These are phyloP conservation scores for Apodemia duryi DNA, from an alignment of 2,888 invertebrate species.

Conservation along the genomic window DNA sequence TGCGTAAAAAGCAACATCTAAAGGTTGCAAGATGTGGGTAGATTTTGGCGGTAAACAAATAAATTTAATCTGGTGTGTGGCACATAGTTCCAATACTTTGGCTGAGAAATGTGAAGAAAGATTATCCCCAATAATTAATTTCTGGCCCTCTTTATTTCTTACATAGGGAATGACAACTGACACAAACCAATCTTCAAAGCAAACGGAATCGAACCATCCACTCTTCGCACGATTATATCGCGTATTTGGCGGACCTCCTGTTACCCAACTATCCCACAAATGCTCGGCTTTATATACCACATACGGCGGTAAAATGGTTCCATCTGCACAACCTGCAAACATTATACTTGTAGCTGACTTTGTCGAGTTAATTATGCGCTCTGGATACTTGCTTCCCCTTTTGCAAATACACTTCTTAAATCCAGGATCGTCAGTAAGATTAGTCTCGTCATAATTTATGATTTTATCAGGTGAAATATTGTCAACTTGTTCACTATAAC, in stretches of 20 bases:
- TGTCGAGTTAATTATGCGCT: background rate
- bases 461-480: conserved; percentile 23
- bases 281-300: too few relatives aligned
- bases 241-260: conserved; percentile 27
- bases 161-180: conserved; percentile 27
- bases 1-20: conserved; percentile 32
- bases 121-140: conserved; percentile 31
- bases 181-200: conserved; percentile 29
- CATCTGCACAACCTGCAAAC: too few relatives aligned
- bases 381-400: too few relatives aligned
- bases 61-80: conserved; percentile 26
- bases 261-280: conserved; percentile 19
- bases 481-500: conserved; percentile 20
- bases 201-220: conserved; percentile 32
- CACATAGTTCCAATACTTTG: conserved; percentile 26
- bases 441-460: conserved; percentile 33
- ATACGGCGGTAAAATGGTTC: too few relatives aligned
- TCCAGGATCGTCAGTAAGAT: conserved; percentile 31
- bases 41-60: conserved; percentile 31
- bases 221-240: conserved; percentile 31
- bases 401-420: too few relatives aligned
- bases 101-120: conserved; percentile 31
- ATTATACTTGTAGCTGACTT: conserved; percentile 26
- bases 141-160: conserved; percentile 21
- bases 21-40: conserved; percentile 31